Percentiles rank a stretch among this genome's conserved stretches.
These are phyloP conservation scores for Trichacis sp. DNA, from an alignment of 2,888 invertebrate genomes.

Conservation along the genomic window DNA sequence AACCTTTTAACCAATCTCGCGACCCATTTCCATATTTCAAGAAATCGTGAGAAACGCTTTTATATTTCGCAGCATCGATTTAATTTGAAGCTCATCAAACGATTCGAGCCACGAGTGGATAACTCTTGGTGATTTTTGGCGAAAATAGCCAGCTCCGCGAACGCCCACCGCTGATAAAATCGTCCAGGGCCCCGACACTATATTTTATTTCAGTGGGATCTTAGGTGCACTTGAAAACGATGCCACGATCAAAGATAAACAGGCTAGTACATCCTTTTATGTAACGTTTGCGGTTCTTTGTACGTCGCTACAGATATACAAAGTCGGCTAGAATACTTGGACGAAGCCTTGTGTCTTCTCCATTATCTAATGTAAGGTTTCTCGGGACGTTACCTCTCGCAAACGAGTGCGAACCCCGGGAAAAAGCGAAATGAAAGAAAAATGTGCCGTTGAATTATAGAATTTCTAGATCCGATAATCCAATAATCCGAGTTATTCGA, in stretches of 20 bases:
- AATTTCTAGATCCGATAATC: not conserved
- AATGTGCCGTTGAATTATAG: not conserved
- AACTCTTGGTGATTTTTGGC: not conserved
- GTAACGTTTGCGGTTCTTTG: conserved; percentile 38
- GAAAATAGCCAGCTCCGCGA: not conserved
- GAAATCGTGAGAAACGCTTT: no score
- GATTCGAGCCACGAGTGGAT: no score
- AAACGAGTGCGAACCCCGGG: conserved; percentile 8
- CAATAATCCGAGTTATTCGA: not conserved
- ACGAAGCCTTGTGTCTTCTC: conserved; percentile 56
- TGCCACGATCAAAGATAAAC: conserved; percentile 3
- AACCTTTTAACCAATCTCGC: no score
- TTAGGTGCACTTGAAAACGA: conserved; percentile 1
- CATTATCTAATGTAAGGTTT: conserved; percentile 51
- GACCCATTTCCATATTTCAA: no score
- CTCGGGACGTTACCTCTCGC: conserved; percentile 36
- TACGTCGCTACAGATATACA: conserved; percentile 28
- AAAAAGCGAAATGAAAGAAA: conserved; percentile 10
- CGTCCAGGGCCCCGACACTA: no score
- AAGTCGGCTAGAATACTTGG: conserved; percentile 50
- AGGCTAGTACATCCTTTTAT: conserved; percentile 25
- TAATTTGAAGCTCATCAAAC: no score
- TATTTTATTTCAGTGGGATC: not conserved
- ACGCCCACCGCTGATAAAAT: not conserved
- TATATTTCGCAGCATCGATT: no score